Percentiles rank a stretch among this genome's conserved stretches.
phyloP scores from a whole-genome alignment of 2,888 invertebrate species.

The Synanthedon formicaeformis region DNA sequence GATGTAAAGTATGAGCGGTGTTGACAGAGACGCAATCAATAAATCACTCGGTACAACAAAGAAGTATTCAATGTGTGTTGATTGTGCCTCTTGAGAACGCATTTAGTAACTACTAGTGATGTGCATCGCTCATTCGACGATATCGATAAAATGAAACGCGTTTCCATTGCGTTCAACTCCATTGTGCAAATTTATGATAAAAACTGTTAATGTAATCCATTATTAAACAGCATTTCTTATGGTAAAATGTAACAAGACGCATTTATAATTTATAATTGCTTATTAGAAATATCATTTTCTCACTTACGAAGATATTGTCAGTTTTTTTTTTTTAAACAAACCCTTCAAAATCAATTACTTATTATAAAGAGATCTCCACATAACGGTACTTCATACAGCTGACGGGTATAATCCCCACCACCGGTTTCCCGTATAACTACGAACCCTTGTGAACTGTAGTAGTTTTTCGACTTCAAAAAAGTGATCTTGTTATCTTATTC shows the following conservation, averaged over 20 bases:
- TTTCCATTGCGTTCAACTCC: neutral
- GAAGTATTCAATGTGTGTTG: constrained; percentile 67
- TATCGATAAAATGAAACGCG: constrained; percentile 17
- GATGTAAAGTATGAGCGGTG: constrained; percentile 56
- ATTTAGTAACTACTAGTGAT: constrained; percentile 49
- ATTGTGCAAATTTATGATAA: neutral
- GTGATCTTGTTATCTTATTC: too few relatives aligned
- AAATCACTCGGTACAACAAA: constrained; percentile 65
- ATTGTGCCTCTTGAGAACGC: constrained; percentile 65
- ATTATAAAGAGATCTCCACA: too few relatives aligned
- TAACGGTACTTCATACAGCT: too few relatives aligned
- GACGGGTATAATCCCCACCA: too few relatives aligned
- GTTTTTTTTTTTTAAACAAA: too few relatives aligned
- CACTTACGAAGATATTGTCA: too few relatives aligned
- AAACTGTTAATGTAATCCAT: neutral
- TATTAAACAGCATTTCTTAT: neutral
- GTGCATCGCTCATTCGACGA: constrained; percentile 9
- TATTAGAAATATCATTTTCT: too few relatives aligned
- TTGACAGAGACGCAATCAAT: constrained; percentile 71
- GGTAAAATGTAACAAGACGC: neutral
- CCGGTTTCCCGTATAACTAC: too few relatives aligned
- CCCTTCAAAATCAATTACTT: too few relatives aligned
- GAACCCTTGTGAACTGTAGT: too few relatives aligned
- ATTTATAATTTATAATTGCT: neutral
- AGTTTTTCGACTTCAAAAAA: too few relatives aligned